phyloP scores from a whole-genome alignment of 2,113 vertebrate genomes.

The Empidonax traillii region DNA sequence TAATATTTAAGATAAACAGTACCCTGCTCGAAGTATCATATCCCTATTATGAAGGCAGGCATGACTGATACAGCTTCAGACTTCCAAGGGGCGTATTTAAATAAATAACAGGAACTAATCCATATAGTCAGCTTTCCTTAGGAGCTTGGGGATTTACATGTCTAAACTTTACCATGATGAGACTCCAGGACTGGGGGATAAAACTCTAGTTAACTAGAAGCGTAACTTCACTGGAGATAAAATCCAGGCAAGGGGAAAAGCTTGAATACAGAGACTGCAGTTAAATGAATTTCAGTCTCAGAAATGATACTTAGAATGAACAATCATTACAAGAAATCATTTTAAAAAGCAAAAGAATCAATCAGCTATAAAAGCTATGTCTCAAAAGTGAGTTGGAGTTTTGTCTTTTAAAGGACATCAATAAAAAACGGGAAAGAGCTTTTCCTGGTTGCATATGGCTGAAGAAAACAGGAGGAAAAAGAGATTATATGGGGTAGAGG shows the following conservation, averaged over 20 bases:
- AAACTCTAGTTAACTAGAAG: background rate
- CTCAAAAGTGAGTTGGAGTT: background rate
- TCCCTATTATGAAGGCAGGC: background rate
- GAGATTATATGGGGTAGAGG: background rate
- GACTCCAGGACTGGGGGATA: background rate
- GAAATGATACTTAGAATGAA: background rate
- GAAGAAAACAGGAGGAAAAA: background rate
- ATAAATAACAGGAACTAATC: conserved; percentile 11
- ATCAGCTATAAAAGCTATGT: background rate
- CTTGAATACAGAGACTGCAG: background rate
- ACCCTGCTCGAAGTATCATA: background rate
- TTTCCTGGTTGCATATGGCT: background rate
- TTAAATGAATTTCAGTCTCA: background rate
- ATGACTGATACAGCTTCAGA: background rate
- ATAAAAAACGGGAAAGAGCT: background rate
- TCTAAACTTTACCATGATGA: background rate
- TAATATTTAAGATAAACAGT: background rate
- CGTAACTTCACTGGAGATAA: background rate
- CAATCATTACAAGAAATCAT: background rate
- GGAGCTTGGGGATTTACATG: background rate
- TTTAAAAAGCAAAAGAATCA: background rate
- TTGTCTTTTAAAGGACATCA: background rate
- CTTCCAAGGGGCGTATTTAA: background rate
- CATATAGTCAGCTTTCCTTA: background rate
- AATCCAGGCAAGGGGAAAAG: background rate